phyloP scores from a whole-genome alignment of 2,797 vertebrate genomes.

The Neoniphon sammara region DNA sequence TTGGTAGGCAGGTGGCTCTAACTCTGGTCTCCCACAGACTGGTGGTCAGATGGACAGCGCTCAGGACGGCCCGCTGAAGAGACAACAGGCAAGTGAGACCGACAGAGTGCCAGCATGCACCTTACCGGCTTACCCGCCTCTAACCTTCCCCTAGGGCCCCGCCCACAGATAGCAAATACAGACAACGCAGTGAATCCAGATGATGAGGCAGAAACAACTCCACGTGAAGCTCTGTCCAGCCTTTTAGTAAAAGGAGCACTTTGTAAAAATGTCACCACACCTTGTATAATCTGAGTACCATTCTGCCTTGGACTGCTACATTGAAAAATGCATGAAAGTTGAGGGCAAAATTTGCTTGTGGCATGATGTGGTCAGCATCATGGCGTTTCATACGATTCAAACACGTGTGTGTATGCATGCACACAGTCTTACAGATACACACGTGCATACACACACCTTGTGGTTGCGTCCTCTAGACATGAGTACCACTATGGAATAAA shows the following conservation, averaged over 20 bases:
- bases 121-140: conserved; percentile 40
- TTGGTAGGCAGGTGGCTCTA: conserved; percentile 75
- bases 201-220: neutral
- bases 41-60: conserved; percentile 81
- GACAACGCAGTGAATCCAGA: neutral
- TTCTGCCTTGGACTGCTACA: neutral
- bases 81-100: conserved; percentile 85
- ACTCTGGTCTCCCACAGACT: conserved; percentile 83
- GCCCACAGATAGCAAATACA: conserved; percentile 11
- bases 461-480: neutral
- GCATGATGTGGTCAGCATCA: conserved; percentile 38
- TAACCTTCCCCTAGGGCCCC: conserved; percentile 39
- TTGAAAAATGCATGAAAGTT: conserved; percentile 51
- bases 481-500: conserved; percentile 2
- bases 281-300: neutral
- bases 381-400: neutral
- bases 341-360: conserved; percentile 1
- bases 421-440: neutral
- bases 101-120: conserved; percentile 78
- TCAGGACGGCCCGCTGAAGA: conserved; percentile 85
- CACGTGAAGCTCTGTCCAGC: neutral
- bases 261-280: neutral
- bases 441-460: neutral
- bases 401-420: neutral
- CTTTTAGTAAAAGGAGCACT: neutral